Percentiles rank a stretch among this genome's conserved stretches.
Evolutionary conservation across 2,113 vertebrate genomes (phyloP).

Genomic region (Rhynchopsitta pachyrhyncha): DNA sequence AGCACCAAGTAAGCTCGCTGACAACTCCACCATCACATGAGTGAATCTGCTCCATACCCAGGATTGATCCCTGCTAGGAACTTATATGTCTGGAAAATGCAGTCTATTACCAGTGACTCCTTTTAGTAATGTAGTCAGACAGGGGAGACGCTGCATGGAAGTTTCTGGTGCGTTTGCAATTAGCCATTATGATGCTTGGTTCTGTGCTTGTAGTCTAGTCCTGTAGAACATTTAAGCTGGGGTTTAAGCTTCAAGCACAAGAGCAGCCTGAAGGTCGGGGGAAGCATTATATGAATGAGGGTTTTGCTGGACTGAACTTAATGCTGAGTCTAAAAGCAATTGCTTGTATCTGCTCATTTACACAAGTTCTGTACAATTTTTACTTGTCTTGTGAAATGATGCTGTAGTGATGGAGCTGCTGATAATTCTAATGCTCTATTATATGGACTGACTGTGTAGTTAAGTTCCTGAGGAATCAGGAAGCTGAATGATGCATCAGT

Average conservation of each 20-base stretch:
- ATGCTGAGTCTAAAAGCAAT: not conserved
- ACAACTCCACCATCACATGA: conserved; percentile 39
- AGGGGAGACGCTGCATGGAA: not conserved
- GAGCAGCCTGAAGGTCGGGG: not conserved
- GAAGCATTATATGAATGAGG: not conserved
- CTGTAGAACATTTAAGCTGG: not conserved
- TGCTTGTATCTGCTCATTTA: not conserved
- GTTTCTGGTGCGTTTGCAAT: not conserved
- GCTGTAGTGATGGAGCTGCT: not conserved
- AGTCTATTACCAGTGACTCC: not conserved
- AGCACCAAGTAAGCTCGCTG: conserved; percentile 27
- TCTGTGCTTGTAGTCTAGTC: not conserved
- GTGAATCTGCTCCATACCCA: conserved; percentile 16
- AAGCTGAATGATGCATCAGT: not conserved
- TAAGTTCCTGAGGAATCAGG: not conserved
- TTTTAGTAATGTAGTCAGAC: conserved; percentile 33
- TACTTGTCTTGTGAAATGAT: not conserved
- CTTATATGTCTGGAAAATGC: not conserved
- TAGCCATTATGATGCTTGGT: not conserved
- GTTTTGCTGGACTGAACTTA: not conserved
- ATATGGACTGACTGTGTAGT: not conserved
- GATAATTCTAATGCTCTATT: not conserved
- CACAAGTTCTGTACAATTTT: not conserved
- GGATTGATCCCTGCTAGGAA: conserved; percentile 6
- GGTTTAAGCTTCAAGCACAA: not conserved